Evolutionary conservation across 2,888 invertebrate genomes (phyloP), one percentile per base, ranked within the genome.

Genomic region (Hetaerina titia): DNA sequence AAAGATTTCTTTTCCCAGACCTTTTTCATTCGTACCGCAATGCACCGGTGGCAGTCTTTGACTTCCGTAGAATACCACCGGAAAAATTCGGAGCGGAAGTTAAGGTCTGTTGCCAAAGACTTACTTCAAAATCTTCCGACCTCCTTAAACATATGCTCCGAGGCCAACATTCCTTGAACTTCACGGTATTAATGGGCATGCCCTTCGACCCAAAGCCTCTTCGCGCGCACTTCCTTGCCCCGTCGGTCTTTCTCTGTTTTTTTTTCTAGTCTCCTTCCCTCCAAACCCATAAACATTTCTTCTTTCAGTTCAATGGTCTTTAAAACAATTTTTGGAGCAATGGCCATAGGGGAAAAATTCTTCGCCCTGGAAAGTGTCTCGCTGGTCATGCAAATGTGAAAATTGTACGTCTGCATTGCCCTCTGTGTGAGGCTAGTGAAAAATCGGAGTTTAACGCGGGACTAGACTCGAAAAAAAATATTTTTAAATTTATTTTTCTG

Each of bases 31-130:
- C 74, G 19, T 92, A 56, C 74, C 92, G 92, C 92, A 92, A 69
- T 92, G 74, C 69, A 45, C 69, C 64, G 92, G 57, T 22, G n/a
- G 89, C 56, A 58, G n/a, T 22, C 57, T 58, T 81, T 31, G 81
- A 81, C 81, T 57, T 89, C 58, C 89, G 58, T 22, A 31, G 56
- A 57, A 19, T n/a, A 45, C 92, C 69, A 69, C 69, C 31, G 81
- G 13, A 69, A 69, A 56, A 92, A 92, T 92, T 56, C 92, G 56
- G 92, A 56, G 56, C 92, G 92, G 92, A 92, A 92, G 92, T 74
- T 45, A n/a, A 74, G 92, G 45, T 92, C 92, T 45, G 31, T 69
- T 92, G 92, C 92, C 92, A 92, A 56, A 64, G 64, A n/a, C 69
- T 92, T 92, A 17, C 92, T 92, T 92, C 69, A 45, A 63, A 90